Conservation (phyloP, 1,140 invertebrate genomes). For the Watersipora subatra region DNA sequence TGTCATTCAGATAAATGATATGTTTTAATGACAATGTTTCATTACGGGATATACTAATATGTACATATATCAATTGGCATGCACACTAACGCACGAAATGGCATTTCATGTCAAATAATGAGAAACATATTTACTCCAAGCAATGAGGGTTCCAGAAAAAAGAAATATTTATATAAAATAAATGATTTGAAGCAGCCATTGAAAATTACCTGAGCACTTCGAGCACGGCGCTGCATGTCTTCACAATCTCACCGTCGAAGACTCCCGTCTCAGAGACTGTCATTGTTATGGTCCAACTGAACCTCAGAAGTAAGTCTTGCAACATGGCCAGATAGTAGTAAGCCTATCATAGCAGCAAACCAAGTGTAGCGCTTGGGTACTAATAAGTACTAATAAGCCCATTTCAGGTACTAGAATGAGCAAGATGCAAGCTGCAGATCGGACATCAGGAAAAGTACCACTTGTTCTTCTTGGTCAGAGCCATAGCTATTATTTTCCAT, state of each 20-base stretch:
- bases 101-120: no score
- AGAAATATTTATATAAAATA: no score
- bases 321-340: constrained; percentile 96
- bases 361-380: background rate
- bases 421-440: background rate
- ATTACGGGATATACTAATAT: no score
- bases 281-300: constrained; percentile 71
- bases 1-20: no score
- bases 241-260: constrained; percentile 69
- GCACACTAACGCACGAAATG: no score
- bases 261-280: constrained; percentile 68
- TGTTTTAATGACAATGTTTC: no score
- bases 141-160: no score
- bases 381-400: background rate
- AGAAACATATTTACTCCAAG: no score
- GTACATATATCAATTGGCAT: no score
- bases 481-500: no score
- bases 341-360: constrained; percentile 21
- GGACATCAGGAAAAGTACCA: background rate
- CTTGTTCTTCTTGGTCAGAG: no score
- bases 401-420: background rate
- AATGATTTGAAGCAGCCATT: background rate
- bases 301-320: constrained; percentile 83
- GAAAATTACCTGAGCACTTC: constrained; percentile 72
- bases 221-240: constrained; percentile 70